phyloP scores from a whole-genome alignment of 1,140 invertebrate genomes.

The Drosophila arawakana region DNA sequence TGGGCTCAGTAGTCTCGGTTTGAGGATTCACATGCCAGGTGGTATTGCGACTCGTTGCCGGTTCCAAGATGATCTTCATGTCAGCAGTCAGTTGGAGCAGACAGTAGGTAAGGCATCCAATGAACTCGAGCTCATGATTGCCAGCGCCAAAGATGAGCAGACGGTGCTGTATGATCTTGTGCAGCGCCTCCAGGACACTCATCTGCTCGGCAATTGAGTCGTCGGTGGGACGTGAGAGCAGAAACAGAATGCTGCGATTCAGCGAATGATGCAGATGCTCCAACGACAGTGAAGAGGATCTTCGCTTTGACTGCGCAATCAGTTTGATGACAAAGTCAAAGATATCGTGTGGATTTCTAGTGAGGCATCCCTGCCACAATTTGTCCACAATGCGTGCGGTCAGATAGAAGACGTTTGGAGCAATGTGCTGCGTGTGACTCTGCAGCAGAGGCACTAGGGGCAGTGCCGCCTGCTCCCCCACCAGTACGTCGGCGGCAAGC shows the following conservation, averaged over 20 bases:
- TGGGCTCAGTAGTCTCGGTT: slow-evolving; percentile 88
- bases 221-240: slow-evolving; percentile 95
- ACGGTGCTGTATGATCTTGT: slow-evolving; percentile 94
- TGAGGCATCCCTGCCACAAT: slow-evolving; percentile 96
- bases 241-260: slow-evolving; percentile 96
- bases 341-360: slow-evolving; percentile 96
- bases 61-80: slow-evolving; percentile 93
- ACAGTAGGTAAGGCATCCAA: slow-evolving; percentile 97
- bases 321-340: slow-evolving; percentile 98
- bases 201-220: slow-evolving; percentile 96
- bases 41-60: slow-evolving; percentile 87
- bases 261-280: slow-evolving; percentile 96
- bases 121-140: slow-evolving; percentile 97
- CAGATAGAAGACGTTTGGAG: slow-evolving; percentile 96
- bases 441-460: slow-evolving; percentile 91
- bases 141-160: slow-evolving; percentile 96
- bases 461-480: slow-evolving; percentile 92
- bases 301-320: slow-evolving; percentile 93
- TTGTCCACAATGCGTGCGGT: slow-evolving; percentile 97
- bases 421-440: slow-evolving; percentile 92
- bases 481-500: slow-evolving; percentile 94
- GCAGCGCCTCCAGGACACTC: slow-evolving; percentile 95
- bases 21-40: slow-evolving; percentile 95
- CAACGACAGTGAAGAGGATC: slow-evolving; percentile 90
- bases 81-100: slow-evolving; percentile 96